phyloP scores from a whole-genome alignment of 1,140 invertebrate genomes.

The Drosophila ficusphila region DNA sequence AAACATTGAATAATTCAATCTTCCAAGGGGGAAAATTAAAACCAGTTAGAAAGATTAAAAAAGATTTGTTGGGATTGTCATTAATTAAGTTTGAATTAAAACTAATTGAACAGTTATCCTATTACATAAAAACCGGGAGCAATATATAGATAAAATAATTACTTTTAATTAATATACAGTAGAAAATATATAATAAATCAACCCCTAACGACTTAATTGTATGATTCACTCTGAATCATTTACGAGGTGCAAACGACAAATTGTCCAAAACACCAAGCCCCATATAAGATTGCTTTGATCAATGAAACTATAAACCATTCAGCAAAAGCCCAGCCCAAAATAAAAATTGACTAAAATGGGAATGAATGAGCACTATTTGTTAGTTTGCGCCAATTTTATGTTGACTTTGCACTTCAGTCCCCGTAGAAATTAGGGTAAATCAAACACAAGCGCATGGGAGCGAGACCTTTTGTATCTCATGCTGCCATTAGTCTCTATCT shows the following conservation, averaged over 20 bases:
- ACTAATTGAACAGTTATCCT: not conserved
- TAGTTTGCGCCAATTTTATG: slow-evolving; percentile 82
- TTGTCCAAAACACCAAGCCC: slow-evolving; percentile 21
- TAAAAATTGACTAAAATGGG: slow-evolving; percentile 12
- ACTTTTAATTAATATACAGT: too few relatives aligned
- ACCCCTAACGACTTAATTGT: not conserved
- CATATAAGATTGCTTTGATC: slow-evolving; percentile 29
- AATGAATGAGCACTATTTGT: slow-evolving; percentile 51
- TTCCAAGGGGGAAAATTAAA: not conserved
- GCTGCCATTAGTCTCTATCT: slow-evolving; percentile 39
- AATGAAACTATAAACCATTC: slow-evolving; percentile 3
- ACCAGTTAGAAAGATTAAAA: not conserved
- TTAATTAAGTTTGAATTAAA: not conserved
- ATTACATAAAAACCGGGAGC: too few relatives aligned
- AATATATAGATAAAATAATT: too few relatives aligned
- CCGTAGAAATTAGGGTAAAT: slow-evolving; percentile 58
- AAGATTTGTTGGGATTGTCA: not conserved
- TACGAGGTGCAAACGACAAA: slow-evolving; percentile 69
- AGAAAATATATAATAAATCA: not conserved
- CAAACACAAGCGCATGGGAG: slow-evolving; percentile 49
- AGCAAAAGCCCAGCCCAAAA: slow-evolving; percentile 42
- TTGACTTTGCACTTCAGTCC: slow-evolving; percentile 74
- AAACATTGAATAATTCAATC: not conserved
- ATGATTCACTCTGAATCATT: slow-evolving; percentile 33
- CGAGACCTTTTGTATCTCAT: slow-evolving; percentile 55